A percentile compares a stretch with the other conserved stretches of the same genome.
Evolutionary conservation across 2,888 invertebrate species (phyloP).

Genomic region (Lasioglossum oenotherae): DNA sequence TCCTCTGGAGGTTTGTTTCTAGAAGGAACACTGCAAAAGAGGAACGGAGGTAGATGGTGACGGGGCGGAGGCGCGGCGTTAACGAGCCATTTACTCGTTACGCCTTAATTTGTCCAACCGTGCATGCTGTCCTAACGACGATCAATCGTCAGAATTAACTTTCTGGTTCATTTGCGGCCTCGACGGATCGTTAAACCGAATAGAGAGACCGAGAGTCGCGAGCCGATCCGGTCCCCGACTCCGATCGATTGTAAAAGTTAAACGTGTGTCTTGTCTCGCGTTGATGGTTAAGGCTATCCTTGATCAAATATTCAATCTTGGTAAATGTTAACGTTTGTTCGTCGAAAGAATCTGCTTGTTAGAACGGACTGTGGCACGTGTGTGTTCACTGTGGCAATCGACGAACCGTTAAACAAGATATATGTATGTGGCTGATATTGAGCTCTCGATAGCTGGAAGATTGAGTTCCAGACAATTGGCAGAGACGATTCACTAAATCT

Average conservation of each 20-base stretch:
- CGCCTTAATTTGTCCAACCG: constrained; percentile 63
- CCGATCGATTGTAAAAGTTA: constrained; percentile 33
- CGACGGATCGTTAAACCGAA: constrained; percentile 61
- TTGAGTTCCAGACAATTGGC: not conserved
- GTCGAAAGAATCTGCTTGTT: constrained; percentile 3
- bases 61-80: constrained; percentile 65
- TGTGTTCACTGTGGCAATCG: not conserved
- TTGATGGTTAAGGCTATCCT: not conserved
- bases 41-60: constrained; percentile 55
- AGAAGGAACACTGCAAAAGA: not conserved
- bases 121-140: constrained; percentile 44
- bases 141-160: constrained; percentile 65
- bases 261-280: constrained; percentile 30
- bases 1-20: not conserved
- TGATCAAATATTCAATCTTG: not conserved
- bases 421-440: not conserved
- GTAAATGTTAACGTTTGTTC: constrained; percentile 17
- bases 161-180: constrained; percentile 63
- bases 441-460: not conserved
- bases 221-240: not conserved
- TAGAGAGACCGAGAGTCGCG: constrained; percentile 20
- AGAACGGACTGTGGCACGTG: not conserved
- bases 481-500: not conserved
- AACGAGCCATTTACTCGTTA: constrained; percentile 68
- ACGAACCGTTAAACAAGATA: not conserved